A percentile compares a stretch with the other conserved stretches of the same genome.
Conservation (phyloP, 1,140 invertebrate species). For the Galleria mellonella region DNA sequence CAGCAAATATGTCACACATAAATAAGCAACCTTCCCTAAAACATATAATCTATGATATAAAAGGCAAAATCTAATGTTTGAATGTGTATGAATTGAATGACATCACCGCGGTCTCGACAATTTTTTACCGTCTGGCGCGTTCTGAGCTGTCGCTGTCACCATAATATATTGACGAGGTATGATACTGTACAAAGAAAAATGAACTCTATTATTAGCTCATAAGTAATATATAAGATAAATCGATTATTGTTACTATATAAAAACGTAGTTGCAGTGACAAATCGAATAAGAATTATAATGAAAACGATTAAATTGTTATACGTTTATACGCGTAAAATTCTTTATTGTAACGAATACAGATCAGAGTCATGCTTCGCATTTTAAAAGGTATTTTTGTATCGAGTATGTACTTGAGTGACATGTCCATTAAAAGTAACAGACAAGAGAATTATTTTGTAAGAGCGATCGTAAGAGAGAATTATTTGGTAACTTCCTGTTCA, state of each 20-base stretch:
- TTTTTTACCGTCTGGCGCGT: constrained; percentile 31
- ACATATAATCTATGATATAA: too few species aligned
- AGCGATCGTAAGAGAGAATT: too few species aligned
- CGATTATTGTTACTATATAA: neutral
- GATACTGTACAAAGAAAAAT: neutral
- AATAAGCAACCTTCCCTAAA: too few species aligned
- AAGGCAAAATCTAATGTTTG: too few species aligned
- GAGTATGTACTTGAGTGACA: constrained; percentile 1
- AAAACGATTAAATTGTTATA: constrained; percentile 8
- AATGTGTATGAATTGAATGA: constrained; percentile 10
- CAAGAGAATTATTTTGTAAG: too few species aligned
- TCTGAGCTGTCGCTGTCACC: constrained; percentile 15
- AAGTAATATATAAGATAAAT: neutral
- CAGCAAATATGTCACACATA: too few species aligned
- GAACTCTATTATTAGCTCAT: neutral
- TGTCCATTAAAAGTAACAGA: neutral
- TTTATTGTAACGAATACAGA: neutral
- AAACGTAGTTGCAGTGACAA: constrained; percentile 19
- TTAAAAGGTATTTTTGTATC: neutral
- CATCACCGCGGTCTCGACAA: constrained; percentile 28
- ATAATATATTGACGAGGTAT: neutral
- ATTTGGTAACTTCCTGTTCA: too few species aligned
- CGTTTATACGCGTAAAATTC: too few species aligned
- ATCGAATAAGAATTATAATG: constrained; percentile 27
- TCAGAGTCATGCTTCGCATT: neutral